These are phyloP conservation scores for Pollicipes pollicipes DNA, from an alignment of 1,140 invertebrate genomes.

Conservation along the genomic window DNA sequence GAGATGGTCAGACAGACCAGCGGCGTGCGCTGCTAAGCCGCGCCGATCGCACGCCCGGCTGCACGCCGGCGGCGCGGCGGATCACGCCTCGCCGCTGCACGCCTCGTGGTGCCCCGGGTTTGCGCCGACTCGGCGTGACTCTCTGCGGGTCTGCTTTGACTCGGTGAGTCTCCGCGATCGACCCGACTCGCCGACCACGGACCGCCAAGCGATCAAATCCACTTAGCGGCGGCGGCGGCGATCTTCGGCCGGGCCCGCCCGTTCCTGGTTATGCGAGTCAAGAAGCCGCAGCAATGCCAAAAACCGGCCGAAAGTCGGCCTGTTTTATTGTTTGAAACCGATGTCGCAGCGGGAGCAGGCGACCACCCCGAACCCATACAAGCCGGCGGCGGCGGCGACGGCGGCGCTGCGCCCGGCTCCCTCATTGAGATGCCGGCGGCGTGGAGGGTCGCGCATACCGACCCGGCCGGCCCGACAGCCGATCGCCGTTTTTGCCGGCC, in stretches of 20 bases:
- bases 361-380: constrained; percentile 1
- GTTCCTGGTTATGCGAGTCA: background rate
- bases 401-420: no score
- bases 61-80: no score
- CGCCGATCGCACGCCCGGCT: no score
- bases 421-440: background rate
- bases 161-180: no score
- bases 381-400: background rate
- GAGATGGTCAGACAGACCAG: no score
- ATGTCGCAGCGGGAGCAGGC: background rate
- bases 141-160: no score
- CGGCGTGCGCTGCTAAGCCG: no score
- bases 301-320: background rate
- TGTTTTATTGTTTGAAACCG: background rate
- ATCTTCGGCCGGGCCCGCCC: background rate
- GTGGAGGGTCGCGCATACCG: no score
- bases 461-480: no score
- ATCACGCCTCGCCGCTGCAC: no score
- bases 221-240: background rate
- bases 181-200: background rate
- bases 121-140: no score
- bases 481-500: background rate
- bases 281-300: background rate
- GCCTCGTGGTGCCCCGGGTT: no score
- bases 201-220: background rate